Percentiles rank a stretch among this genome's conserved stretches.
These are phyloP conservation scores for Boloria euphrosyne DNA, from an alignment of 2,888 invertebrate genomes.

Conservation along the genomic window DNA sequence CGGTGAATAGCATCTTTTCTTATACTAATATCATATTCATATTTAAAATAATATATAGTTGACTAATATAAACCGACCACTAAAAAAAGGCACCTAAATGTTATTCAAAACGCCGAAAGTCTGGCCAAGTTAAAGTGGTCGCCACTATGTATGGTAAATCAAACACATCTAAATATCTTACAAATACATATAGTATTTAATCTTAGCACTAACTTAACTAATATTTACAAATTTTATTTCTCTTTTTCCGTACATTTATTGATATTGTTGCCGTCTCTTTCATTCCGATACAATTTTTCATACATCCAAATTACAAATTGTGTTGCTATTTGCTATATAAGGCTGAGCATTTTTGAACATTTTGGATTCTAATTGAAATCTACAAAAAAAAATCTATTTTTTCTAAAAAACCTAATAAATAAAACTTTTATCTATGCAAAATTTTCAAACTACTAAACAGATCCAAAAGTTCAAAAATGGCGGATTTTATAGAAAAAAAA, in stretches of 20 bases:
- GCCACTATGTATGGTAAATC: constrained; percentile 62
- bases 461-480: too few species aligned
- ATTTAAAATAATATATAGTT: constrained; percentile 65
- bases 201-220: constrained; percentile 57
- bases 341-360: too few species aligned
- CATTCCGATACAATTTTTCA: too few species aligned
- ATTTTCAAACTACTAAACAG: too few species aligned
- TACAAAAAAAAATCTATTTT: too few species aligned
- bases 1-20: constrained; percentile 67
- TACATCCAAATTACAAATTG: too few species aligned
- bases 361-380: too few species aligned
- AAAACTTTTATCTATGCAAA: too few species aligned
- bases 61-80: constrained; percentile 58
- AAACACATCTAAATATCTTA: constrained; percentile 76
- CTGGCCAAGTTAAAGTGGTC: constrained; percentile 47
- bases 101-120: constrained; percentile 28
- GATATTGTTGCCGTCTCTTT: constrained; percentile 49
- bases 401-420: too few species aligned
- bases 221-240: too few species aligned
- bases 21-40: constrained; percentile 66
- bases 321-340: too few species aligned
- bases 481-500: too few species aligned
- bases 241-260: constrained; percentile 41
- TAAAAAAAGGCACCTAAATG: constrained; percentile 49
- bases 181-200: constrained; percentile 66